Evolutionary conservation across 2,888 invertebrate genomes (phyloP).

Genomic region (Athetis lepigone): DNA sequence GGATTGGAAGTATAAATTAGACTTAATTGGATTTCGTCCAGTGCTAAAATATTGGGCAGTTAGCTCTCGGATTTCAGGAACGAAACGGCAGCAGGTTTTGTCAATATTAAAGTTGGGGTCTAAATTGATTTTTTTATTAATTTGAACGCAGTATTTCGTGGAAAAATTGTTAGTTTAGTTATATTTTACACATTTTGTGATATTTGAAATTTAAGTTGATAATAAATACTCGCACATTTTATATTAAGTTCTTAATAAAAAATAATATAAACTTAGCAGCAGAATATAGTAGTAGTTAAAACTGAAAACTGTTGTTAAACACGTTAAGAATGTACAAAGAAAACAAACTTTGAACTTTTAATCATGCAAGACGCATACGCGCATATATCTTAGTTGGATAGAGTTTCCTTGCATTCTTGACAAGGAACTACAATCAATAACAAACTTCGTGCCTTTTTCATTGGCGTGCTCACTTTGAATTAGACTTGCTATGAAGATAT

Average conservation of each 20-base stretch:
- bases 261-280: neutral
- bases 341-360: conserved; percentile 59
- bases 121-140: conserved; percentile 21
- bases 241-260: neutral
- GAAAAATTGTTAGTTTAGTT: neutral
- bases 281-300: neutral
- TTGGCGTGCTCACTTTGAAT: conserved; percentile 70
- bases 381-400: conserved; percentile 64
- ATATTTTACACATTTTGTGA: neutral
- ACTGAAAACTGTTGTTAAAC: conserved; percentile 21
- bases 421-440: conserved; percentile 78
- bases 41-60: conserved; percentile 37
- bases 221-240: neutral
- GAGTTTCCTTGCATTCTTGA: conserved; percentile 63
- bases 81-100: conserved; percentile 14
- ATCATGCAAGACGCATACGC: conserved; percentile 58
- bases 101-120: conserved; percentile 27
- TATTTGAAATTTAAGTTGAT: neutral
- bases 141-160: neutral
- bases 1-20: conserved; percentile 55
- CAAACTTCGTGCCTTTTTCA: conserved; percentile 74
- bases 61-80: conserved; percentile 41
- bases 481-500: conserved; percentile 73
- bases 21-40: conserved; percentile 43
- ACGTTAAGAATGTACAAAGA: conserved; percentile 39